Evolutionary conservation across 30 jellyfish, hydroid and myxozoan species (phyloP), one percentile per base, ranked within the genome.

Genomic region (Aurelia sp.): DNA sequence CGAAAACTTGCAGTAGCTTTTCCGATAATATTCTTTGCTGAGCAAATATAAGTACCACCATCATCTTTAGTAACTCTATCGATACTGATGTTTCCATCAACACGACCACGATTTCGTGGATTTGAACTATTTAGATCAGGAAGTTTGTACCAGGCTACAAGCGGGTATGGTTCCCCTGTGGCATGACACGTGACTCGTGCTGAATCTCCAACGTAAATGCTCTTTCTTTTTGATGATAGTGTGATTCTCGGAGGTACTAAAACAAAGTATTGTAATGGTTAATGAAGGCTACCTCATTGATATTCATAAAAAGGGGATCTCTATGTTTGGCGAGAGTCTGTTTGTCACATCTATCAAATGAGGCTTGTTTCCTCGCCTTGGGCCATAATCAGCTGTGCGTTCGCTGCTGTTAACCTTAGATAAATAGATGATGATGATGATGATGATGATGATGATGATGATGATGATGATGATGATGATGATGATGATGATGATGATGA

Each of bases 151-250:
- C 99, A 95, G 30, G 78, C 81, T 13, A 91, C 80, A 13, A 60
- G 62, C 30, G 99, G 99, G 27, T 83, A 59, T 27, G 99, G 99
- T 31, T 90, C 98, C 35, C 99, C 99, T 50, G 91, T 81, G n/a
- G 97, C 97, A 5, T 13, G 61, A 68, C 99, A 95, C 62, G 76
- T 68, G 77, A 90, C 96, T 19, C 92, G 86, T n/a, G 84, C 73
- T 19, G 99, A 52, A 47, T 95, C 96, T 11, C 93, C 97, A 30
- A 90, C 96, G 40, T 62, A 84, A 4, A 90, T 72, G 67, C 65
- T 77, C 31, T 76, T 72, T 81, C 87, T 71, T 13, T 31, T 77
- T 12, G 93, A 58, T 15, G 96, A 72, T 13, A 95, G 55, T 16
- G 96, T 40, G 20, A 95, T 63, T 63, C 89, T 82, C 31, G 99